These are phyloP conservation scores for Hyposoter didymator DNA, from an alignment of 2,888 invertebrate genomes.

Conservation along the genomic window DNA sequence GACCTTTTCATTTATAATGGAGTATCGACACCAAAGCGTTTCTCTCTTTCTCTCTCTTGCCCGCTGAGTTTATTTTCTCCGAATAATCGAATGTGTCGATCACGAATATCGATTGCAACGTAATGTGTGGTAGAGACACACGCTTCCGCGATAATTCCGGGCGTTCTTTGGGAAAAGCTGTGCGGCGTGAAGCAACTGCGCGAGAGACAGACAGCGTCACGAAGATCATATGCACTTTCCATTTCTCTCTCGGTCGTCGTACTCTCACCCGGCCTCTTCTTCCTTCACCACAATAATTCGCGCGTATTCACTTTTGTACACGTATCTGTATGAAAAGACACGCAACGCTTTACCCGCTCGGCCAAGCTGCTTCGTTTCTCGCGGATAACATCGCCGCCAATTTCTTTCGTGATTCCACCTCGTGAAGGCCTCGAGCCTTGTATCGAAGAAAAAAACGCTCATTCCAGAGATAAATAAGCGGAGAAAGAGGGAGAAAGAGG, in stretches of 20 bases:
- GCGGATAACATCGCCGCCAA: conserved; percentile 57
- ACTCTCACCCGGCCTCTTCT: conserved; percentile 59
- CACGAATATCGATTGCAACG: conserved; percentile 63
- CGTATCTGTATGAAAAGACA: conserved; percentile 20
- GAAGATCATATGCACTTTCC: conserved; percentile 64
- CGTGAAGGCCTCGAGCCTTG: conserved; percentile 30
- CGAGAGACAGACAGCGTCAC: conserved; percentile 54
- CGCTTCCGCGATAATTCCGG: conserved; percentile 65
- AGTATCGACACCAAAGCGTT: conserved; percentile 47
- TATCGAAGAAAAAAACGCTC: neutral
- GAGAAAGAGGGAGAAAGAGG: neutral
- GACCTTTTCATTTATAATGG: conserved; percentile 67
- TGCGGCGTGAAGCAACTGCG: conserved; percentile 24
- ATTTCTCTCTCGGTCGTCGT: conserved; percentile 66
- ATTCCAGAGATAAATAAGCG: neutral
- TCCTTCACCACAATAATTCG: conserved; percentile 14
- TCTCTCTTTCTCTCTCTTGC: conserved; percentile 17
- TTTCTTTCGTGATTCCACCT: conserved; percentile 49
- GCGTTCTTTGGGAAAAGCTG: conserved; percentile 54
- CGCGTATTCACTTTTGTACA: conserved; percentile 12
- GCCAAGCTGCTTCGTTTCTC: conserved; percentile 35
- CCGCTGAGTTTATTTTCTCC: neutral
- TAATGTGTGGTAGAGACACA: conserved; percentile 42
- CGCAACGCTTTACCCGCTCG: conserved; percentile 23
- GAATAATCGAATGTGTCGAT: conserved; percentile 56